These are phyloP conservation scores for Aphidius ervi DNA, from an alignment of 1,140 invertebrate genomes.

Conservation along the genomic window DNA sequence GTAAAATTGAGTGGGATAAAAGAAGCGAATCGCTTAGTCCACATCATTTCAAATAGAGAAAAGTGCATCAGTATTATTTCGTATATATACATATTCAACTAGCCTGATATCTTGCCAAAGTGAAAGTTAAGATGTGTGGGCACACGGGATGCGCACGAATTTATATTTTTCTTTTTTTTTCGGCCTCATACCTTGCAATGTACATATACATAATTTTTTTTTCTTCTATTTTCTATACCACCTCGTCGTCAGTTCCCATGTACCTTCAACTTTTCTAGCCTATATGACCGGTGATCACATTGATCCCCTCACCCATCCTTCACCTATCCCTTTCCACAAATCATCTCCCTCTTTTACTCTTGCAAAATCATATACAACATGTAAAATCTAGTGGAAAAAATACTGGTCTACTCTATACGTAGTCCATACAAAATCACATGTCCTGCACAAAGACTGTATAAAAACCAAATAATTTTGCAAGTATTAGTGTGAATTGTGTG, in stretches of 20 bases:
- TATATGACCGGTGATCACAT: slow-evolving; percentile 43
- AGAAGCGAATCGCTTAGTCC: slow-evolving; percentile 1
- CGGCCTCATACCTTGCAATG: slow-evolving; percentile 38
- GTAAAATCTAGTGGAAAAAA: too few species aligned
- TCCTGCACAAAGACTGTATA: too few species aligned
- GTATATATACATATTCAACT: slow-evolving; percentile 21
- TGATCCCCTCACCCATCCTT: slow-evolving; percentile 16
- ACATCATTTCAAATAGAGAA: slow-evolving; percentile 28
- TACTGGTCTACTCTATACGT: too few species aligned
- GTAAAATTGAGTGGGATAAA: neutral
- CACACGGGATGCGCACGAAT: slow-evolving; percentile 55
- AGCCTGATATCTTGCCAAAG: slow-evolving; percentile 48
- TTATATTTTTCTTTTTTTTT: slow-evolving; percentile 46
- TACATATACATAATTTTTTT: slow-evolving; percentile 34
- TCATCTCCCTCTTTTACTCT: too few species aligned
- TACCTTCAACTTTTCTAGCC: slow-evolving; percentile 43
- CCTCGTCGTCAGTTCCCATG: slow-evolving; percentile 40
- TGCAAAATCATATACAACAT: too few species aligned
- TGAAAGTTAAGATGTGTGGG: slow-evolving; percentile 56
- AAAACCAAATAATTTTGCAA: too few species aligned
- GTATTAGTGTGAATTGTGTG: slow-evolving; percentile 13
- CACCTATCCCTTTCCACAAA: slow-evolving; percentile 2
- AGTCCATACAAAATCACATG: too few species aligned
- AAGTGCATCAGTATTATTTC: slow-evolving; percentile 3
- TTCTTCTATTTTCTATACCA: slow-evolving; percentile 9